phyloP scores from a whole-genome alignment of 2,113 vertebrate species.

The Tinamus guttatus region DNA sequence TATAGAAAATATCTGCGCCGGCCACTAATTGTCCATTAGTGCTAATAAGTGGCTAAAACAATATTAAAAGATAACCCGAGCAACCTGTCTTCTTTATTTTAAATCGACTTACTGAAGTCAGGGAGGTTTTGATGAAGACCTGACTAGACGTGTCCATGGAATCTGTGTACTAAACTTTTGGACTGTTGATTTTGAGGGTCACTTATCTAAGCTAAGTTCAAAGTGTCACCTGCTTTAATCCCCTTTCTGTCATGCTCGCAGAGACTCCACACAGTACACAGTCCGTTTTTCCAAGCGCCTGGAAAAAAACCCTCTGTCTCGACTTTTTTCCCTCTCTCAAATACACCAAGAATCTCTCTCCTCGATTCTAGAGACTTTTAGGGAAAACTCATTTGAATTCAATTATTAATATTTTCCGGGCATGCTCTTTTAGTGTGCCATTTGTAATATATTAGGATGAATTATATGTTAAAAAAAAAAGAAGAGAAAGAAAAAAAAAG shows the following conservation, averaged over 20 bases:
- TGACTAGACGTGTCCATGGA: conserved; percentile 65
- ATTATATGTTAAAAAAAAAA: conserved; percentile 34
- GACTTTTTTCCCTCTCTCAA: background rate
- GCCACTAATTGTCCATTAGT: conserved; percentile 73
- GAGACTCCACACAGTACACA: conserved; percentile 56
- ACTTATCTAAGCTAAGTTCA: conserved; percentile 77
- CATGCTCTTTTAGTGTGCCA: conserved; percentile 39
- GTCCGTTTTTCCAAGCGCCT: background rate
- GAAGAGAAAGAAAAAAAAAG: background rate
- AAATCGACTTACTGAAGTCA: conserved; percentile 54
- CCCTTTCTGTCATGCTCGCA: conserved; percentile 62
- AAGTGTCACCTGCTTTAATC: conserved; percentile 78
- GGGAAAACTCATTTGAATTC: conserved; percentile 66
- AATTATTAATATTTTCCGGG: conserved; percentile 71
- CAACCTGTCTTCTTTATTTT: conserved; percentile 72
- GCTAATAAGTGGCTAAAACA: conserved; percentile 73
- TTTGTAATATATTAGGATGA: conserved; percentile 70
- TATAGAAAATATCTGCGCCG: conserved; percentile 17
- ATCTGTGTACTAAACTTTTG: conserved; percentile 77
- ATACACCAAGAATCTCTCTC: conserved; percentile 18
- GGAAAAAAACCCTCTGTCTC: background rate
- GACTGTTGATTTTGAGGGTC: conserved; percentile 78
- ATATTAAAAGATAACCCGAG: conserved; percentile 71
- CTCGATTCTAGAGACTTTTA: background rate
- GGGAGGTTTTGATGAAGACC: conserved; percentile 71